Conservation (phyloP, 2,797 vertebrate species). For the Enoplosus armatus region DNA sequence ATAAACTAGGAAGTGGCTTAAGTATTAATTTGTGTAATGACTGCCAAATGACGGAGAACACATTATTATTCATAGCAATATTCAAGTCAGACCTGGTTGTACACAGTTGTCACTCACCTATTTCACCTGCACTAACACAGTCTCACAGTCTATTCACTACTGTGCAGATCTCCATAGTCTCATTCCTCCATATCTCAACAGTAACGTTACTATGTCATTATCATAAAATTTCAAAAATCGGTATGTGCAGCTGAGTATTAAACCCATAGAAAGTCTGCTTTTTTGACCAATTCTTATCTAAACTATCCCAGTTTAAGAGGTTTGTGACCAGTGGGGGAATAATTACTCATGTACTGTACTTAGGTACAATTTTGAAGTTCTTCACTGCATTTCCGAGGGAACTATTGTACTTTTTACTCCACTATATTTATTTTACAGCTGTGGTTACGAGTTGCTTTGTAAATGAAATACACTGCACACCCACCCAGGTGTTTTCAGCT, state of each 20-base stretch:
- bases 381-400: too few species aligned
- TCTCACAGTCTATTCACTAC: not conserved
- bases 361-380: too few species aligned
- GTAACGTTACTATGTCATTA: not conserved
- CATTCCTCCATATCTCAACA: not conserved
- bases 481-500: not conserved
- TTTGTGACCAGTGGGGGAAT: not conserved
- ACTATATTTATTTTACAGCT: not conserved
- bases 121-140: slow-evolving; percentile 16
- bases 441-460: not conserved
- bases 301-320: not conserved
- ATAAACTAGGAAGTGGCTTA: slow-evolving; percentile 69
- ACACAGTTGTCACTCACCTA: slow-evolving; percentile 22
- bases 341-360: not conserved
- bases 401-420: too few species aligned
- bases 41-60: slow-evolving; percentile 50
- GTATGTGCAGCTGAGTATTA: not conserved
- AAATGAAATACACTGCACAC: not conserved
- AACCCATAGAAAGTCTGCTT: not conserved
- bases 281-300: not conserved
- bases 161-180: not conserved
- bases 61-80: slow-evolving; percentile 50
- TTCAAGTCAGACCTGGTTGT: slow-evolving; percentile 30
- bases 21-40: slow-evolving; percentile 70
- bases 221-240: not conserved